Conservation (phyloP, 2,888 invertebrate genomes). For the Erpobdella octoculata region DNA sequence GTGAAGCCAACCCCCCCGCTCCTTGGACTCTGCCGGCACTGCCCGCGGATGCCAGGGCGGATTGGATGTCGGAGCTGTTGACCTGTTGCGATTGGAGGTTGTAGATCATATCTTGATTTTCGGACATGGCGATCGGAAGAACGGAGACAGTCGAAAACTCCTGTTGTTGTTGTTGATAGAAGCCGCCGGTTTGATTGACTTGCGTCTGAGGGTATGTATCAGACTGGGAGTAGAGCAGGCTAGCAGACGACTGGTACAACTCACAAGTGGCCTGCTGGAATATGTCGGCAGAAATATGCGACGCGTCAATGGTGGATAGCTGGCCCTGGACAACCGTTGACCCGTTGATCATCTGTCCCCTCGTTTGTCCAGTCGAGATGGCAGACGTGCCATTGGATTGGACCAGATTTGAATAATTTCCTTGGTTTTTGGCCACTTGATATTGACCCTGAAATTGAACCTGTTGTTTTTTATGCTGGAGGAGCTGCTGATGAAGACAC, state of each 20-base stretch:
- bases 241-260: neutral
- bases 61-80: slow-evolving; percentile 4
- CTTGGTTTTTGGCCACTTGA: neutral
- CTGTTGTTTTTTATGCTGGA: slow-evolving; percentile 12
- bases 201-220: neutral
- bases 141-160: neutral
- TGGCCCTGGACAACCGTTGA: neutral
- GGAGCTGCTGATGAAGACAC: slow-evolving; percentile 5
- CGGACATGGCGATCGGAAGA: neutral
- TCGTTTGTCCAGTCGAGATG: neutral
- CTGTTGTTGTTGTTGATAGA: neutral
- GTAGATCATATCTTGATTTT: neutral
- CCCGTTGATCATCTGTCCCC: neutral
- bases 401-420: neutral
- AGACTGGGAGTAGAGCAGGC: neutral
- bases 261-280: slow-evolving; percentile 7
- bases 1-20: neutral
- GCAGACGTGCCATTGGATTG: neutral
- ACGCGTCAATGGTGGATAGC: slow-evolving; percentile 18
- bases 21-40: neutral
- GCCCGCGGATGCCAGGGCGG: neutral
- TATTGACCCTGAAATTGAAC: neutral
- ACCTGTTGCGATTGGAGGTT: neutral
- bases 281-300: slow-evolving; percentile 9
- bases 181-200: neutral